Base-by-base conservation (phyloP, 2,113 vertebrate species). In the Copsychus sechellarum region DNA sequence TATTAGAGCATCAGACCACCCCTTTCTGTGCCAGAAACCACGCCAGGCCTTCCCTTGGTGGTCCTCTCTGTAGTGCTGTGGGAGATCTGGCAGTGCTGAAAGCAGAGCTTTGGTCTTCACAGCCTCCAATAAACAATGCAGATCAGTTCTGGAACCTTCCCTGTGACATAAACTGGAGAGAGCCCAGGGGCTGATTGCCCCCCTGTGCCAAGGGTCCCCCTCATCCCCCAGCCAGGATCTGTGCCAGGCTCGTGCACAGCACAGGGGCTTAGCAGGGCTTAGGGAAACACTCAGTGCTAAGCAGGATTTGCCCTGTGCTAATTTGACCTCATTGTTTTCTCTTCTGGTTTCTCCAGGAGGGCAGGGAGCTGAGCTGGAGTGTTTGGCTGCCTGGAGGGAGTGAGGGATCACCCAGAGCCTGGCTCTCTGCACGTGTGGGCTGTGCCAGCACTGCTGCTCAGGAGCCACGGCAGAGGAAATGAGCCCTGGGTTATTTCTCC, bases 41-140 rank as follows among this genome's bases (percentile, higher is more conserved):
- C 2, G 0, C 72, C 70, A 43, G 65, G 66, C 61, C 85, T 76
- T 38, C 33, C 47, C 88, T 78, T 20, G 5, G 19, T 64, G 77
- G 45, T 11, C 5, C 0, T 22, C 62, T 31, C 85, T 22, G 0
- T 1, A 3, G 62, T 14, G 54, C 80, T 3, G 2, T 20, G 94
- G 82, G 83, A 70, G 67, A 66, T 16, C 76, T 66, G 79, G 51
- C 11, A 1, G 19, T 2, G 57, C 81, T 79, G 23, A 5, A 64
- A 87, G 84, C 16, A 40, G 38, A 34, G 67, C 60, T 64, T 61
- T 16, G 29, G 4, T 38, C 80, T 71, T 81, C 79, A 73, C 64
- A 73, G 26, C 58, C 80, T 90, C 54, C 72, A 18, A 0, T 18
- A 34, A 73, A 54, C 12, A 2, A 12, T 65, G n/a, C 65, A 85